Evolutionary conservation across 2,113 vertebrate species (phyloP).

Genomic region (Hyperopisus bebe): DNA sequence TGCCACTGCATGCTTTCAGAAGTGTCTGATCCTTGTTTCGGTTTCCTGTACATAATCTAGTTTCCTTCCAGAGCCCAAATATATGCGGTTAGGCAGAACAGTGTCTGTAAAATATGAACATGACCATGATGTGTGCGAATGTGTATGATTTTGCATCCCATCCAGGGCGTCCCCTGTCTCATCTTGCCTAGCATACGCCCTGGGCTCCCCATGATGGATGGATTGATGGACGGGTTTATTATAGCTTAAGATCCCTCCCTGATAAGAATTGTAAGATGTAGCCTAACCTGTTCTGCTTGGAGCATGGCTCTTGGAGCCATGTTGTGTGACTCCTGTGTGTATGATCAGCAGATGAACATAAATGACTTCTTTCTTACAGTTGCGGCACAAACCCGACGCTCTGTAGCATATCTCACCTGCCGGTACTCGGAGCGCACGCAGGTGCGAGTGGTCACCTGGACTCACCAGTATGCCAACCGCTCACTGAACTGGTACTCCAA

Average conservation of each 20-base stretch:
- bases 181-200: background rate
- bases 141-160: background rate
- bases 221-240: background rate
- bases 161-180: background rate
- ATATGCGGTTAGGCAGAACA: background rate
- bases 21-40: background rate
- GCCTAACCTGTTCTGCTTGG: background rate
- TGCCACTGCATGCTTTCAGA: background rate
- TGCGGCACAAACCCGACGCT: background rate
- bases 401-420: conserved; percentile 44
- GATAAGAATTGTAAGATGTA: background rate
- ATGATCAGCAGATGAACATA: conserved; percentile 6
- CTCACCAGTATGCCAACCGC: conserved; percentile 41
- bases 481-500: background rate
- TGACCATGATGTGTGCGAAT: background rate
- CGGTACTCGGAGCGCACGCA: conserved; percentile 40
- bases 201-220: background rate
- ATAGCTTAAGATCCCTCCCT: background rate
- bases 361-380: conserved; percentile 50
- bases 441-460: conserved; percentile 41
- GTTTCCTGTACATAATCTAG: background rate
- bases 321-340: background rate
- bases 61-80: background rate
- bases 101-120: background rate
- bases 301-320: background rate